Base-by-base conservation (phyloP, 2,113 vertebrate genomes). In the Tenrec ecaudatus region DNA sequence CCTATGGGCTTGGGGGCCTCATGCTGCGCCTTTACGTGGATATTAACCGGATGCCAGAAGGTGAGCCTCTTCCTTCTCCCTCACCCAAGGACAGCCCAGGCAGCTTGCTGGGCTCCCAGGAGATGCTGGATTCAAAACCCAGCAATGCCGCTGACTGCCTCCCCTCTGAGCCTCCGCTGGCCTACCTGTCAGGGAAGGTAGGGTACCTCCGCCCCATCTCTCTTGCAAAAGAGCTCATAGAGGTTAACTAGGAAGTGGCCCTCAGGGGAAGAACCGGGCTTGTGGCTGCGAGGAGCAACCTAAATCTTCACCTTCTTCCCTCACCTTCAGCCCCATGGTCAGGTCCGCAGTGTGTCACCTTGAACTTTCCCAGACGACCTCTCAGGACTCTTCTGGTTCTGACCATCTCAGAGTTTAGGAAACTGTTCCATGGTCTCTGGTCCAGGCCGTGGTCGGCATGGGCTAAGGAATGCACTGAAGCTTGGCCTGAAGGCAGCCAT, bases 1-100 rank as follows among this genome's bases (percentile, higher is more conserved):
- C 98, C 40, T 99, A 99, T 86, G 95, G 99, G 93, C 97, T 99
- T 90, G 98, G 99, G 0, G 97, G 99, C 5, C 33, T 98, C 82
- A 98, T 99, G 98, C 96, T 99, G 2, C 96, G 98, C 0, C 98
- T 98, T 19, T 99, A 99, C 1, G 99, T 99, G 0, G 99, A 99
- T 97, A 97, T 99, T 3, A 98, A 99, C 97, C 99, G 98, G 83
- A 60, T 98, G 12, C 17, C 97, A 0, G 1, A 87, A 96, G 98
- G 99, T 99, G 91, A 97, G 97, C 60, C 79, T 43, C 23, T 20
- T 79, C 68, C 53, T 16, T 43, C 23, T 19, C 12, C 64, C 69
- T 80, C 40, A 23, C 86, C 33, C 6, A 12, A 60, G 38, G 53
- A 1, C 27, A 43, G 22, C 43, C 19, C 16, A 43, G 81, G 31